Conservation (phyloP, 2,113 vertebrate genomes). For the Hiodon alosoides region DNA sequence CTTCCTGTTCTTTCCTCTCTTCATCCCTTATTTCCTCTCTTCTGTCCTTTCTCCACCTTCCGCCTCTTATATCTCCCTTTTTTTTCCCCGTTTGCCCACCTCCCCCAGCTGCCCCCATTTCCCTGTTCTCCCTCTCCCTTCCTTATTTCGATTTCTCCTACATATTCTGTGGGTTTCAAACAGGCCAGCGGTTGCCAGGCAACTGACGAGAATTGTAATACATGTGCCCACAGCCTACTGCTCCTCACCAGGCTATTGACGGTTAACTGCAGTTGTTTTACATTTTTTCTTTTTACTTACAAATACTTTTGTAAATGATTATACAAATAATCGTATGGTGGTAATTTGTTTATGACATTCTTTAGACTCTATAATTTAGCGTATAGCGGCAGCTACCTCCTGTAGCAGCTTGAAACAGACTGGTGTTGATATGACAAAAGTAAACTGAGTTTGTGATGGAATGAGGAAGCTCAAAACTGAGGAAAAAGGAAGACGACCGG, state of each 20-base stretch:
- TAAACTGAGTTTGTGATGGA: too few species aligned
- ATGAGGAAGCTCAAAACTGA: too few species aligned
- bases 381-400: too few species aligned
- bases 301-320: background rate
- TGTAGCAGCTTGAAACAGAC: too few species aligned
- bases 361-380: too few species aligned
- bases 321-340: too few species aligned
- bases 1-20: conserved; percentile 9
- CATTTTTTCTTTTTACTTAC: conserved; percentile 54
- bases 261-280: conserved; percentile 57
- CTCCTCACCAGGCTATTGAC: conserved; percentile 28
- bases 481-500: too few species aligned
- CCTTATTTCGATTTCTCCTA: conserved; percentile 36
- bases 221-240: conserved; percentile 43
- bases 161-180: conserved; percentile 46
- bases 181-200: conserved; percentile 62
- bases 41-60: background rate
- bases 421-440: too few species aligned
- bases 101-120: conserved; percentile 7
- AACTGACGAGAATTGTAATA: conserved; percentile 46
- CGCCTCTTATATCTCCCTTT: conserved; percentile 9
- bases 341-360: too few species aligned
- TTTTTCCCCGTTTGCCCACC: conserved; percentile 10
- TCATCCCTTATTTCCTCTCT: conserved; percentile 9
- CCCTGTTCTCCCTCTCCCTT: background rate